Evolutionary conservation across 2,888 invertebrate genomes (phyloP).

Genomic region (Leptarthrus brevirostris): DNA sequence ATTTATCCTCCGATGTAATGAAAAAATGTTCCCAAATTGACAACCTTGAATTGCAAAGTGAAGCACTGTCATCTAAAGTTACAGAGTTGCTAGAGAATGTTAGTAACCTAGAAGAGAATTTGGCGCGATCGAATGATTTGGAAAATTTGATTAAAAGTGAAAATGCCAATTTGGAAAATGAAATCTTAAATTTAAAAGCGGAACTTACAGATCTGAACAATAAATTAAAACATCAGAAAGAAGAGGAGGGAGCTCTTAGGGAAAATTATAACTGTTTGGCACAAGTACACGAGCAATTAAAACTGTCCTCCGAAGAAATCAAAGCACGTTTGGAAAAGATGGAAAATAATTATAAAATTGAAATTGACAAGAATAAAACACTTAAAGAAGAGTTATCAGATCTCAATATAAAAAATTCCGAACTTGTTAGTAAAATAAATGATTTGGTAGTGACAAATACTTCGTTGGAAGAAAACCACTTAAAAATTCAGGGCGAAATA

Average conservation of each 20-base stretch:
- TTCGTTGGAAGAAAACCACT: constrained; percentile 33
- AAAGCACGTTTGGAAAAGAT: not conserved
- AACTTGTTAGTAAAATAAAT: not conserved
- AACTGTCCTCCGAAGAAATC: not conserved
- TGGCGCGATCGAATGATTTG: not conserved
- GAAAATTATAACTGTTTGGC: not conserved
- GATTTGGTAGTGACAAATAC: constrained; percentile 1
- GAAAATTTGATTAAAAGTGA: not conserved
- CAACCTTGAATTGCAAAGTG: constrained; percentile 43
- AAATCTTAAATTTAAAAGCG: not conserved
- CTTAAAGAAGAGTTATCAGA: not conserved
- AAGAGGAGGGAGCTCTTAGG: not conserved
- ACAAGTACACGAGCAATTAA: not conserved
- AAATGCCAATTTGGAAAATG: not conserved
- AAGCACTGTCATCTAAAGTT: not conserved
- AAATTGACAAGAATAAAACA: not conserved
- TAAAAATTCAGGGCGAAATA: not conserved
- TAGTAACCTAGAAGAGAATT: not conserved
- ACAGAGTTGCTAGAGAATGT: not conserved
- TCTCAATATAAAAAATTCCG: not conserved
- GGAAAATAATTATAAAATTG: not conserved
- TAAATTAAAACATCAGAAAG: constrained; percentile 2
- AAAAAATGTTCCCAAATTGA: constrained; percentile 22
- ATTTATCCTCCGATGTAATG: constrained; percentile 4
- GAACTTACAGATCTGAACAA: constrained; percentile 7